Evolutionary conservation across 2,797 vertebrate genomes (phyloP), one percentile per base, ranked within the genome.

Genomic region (Labroides dimidiatus): DNA sequence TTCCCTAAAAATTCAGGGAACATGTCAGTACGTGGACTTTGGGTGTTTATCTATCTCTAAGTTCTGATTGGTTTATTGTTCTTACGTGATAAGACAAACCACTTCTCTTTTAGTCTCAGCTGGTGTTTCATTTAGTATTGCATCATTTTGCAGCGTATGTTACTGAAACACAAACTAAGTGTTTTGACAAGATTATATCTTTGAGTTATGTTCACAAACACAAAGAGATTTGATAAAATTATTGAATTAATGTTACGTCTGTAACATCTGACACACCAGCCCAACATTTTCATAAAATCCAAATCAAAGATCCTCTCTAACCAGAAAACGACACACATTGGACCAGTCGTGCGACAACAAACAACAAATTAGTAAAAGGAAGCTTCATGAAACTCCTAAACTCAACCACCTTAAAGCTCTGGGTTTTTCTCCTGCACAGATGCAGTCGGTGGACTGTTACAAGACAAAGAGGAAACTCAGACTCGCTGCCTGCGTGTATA

Each of bases 401-500:
- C 10, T 37, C 9, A 12, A n/a, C 66, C 37, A 1, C 1, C 9
- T 36, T 64, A 4, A 60, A 30, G 33, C 12, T 51, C 48, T 42
- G 42, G 36, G 21, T 27, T n/a, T n/a, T n/a, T n/a, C n/a, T n/a
- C n/a, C n/a, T n/a, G n/a, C 51, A 69, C 14, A 56, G 23, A 17
- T 23, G 21, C 1, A 9, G 58, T 0, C 13, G 20, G 42, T 56
- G n/a, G 4, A 19, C 33, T 54, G 30, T 41, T 36, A 23, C 39
- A 57, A n/a, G 21, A 70, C 50, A 62, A 62, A 27, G 62, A 41
- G 47, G 16, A n/a, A 45, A 48, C 33, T 48, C 12, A 23, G 41
- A 45, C 43, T 19, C 44, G 44, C 45, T 41, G 23, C 2, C 47
- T 61, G 53, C 21, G 50, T 67, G 19, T 49, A 47, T 62, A 16